Conservation (phyloP, 2,797 vertebrate genomes). For the Adelosebastes latens region DNA sequence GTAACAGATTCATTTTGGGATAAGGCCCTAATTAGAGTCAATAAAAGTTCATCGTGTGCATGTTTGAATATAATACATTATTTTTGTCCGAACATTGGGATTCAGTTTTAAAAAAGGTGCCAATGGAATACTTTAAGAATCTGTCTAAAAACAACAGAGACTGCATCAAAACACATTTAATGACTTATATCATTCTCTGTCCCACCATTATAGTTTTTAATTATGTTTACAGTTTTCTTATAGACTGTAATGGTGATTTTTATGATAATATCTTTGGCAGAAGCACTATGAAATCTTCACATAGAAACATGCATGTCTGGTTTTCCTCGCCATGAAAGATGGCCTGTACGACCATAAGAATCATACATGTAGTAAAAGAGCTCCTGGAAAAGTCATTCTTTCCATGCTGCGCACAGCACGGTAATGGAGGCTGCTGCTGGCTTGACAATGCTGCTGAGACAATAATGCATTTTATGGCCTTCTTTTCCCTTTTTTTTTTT, state of each 20-base stretch:
- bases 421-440: slow-evolving; percentile 8
- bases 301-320: not conserved
- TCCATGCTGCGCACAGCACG: slow-evolving; percentile 9
- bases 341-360: not conserved
- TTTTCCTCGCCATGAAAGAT: not conserved
- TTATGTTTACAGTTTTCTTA: not conserved
- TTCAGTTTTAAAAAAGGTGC: no score
- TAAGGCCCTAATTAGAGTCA: not conserved
- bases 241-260: not conserved
- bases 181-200: not conserved
- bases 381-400: slow-evolving; percentile 47
- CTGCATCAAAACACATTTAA: not conserved
- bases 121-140: not conserved
- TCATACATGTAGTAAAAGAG: slow-evolving; percentile 8
- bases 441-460: not conserved
- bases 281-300: not conserved
- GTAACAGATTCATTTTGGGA: not conserved
- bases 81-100: no score
- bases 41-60: not conserved
- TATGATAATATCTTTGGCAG: not conserved
- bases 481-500: not conserved
- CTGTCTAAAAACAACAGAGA: not conserved
- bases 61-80: not conserved
- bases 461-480: not conserved
- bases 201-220: not conserved